Conservation (phyloP, 2,113 vertebrate genomes). For the Thymallus thymallus region DNA sequence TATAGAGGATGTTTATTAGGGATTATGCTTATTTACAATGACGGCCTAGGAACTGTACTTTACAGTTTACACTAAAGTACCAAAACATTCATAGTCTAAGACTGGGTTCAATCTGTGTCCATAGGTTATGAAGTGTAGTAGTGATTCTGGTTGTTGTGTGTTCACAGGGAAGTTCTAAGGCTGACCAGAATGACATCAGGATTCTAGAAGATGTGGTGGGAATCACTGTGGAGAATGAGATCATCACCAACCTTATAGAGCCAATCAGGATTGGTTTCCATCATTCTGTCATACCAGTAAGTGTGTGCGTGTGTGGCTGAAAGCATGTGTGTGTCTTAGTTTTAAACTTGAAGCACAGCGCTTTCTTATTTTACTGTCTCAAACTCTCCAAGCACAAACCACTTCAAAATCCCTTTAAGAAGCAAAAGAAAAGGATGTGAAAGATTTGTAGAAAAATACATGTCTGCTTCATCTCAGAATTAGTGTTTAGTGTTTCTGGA, state of each 20-base stretch:
- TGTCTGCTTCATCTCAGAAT: neutral
- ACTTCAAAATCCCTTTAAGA: neutral
- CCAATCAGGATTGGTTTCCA: conserved; percentile 65
- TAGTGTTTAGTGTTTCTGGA: no score
- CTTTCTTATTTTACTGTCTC: neutral
- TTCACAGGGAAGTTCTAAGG: neutral
- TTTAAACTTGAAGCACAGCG: no score
- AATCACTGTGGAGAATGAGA: conserved; percentile 67
- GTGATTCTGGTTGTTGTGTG: neutral
- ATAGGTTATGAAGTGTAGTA: neutral
- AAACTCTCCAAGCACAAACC: conserved; percentile 6
- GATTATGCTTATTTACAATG: no score
- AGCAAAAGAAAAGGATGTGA: neutral
- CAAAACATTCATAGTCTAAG: no score
- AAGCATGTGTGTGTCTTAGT: neutral
- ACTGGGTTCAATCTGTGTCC: no score
- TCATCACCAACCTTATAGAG: conserved; percentile 56
- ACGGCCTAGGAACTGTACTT: no score
- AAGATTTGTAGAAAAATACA: neutral
- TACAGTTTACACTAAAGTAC: no score
- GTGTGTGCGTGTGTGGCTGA: conserved; percentile 28
- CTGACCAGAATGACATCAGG: neutral
- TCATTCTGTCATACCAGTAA: conserved; percentile 56
- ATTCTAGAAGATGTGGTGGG: conserved; percentile 63
- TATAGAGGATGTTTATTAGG: neutral